Conservation (phyloP, 1,140 invertebrate species). For the Trachelipus rathkii region DNA sequence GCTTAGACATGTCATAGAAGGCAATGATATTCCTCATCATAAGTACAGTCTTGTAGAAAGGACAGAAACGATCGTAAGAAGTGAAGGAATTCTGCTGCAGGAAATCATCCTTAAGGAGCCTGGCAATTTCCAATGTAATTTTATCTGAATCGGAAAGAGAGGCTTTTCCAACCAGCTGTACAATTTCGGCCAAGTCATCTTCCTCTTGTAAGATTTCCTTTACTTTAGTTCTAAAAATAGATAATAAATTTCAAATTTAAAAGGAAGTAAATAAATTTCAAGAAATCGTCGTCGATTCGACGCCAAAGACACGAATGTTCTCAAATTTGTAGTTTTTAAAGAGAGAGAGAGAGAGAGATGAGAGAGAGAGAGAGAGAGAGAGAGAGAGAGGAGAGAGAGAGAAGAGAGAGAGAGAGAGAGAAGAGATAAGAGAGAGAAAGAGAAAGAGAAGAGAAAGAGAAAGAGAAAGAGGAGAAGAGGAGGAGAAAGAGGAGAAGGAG, state of each 20-base stretch:
- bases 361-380: too few species aligned
- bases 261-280: not conserved
- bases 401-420: too few species aligned
- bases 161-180: slow-evolving; percentile 98
- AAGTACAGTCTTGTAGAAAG: slow-evolving; percentile 99
- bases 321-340: too few species aligned
- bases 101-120: slow-evolving; percentile 98
- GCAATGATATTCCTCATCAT: slow-evolving; percentile 98
- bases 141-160: slow-evolving; percentile 98
- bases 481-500: too few species aligned
- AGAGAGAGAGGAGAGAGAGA: too few species aligned
- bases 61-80: slow-evolving; percentile 95
- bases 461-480: too few species aligned
- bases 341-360: too few species aligned
- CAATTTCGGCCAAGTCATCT: slow-evolving; percentile 99
- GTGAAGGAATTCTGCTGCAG: slow-evolving; percentile 97
- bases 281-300: too few species aligned
- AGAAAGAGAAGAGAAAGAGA: too few species aligned
- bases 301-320: too few species aligned
- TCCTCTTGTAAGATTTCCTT: slow-evolving; percentile 98
- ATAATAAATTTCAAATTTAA: not conserved
- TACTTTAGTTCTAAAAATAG: slow-evolving; percentile 73
- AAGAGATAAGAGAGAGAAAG: too few species aligned
- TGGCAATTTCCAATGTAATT: slow-evolving; percentile 97
- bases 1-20: slow-evolving; percentile 96